Conservation (phyloP, 2,113 vertebrate genomes). For the Ia io region DNA sequence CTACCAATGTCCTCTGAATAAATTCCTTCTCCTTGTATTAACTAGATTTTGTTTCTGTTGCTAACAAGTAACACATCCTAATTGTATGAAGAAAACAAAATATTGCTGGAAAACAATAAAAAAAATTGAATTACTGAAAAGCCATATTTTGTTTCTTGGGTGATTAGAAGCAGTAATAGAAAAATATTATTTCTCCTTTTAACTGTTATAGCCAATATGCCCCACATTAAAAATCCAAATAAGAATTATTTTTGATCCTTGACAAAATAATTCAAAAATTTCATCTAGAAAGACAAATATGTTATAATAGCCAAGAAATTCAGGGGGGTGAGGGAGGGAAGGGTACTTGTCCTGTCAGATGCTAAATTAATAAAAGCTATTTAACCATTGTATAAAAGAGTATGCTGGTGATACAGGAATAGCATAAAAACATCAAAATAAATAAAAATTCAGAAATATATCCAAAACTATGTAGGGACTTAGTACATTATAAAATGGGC, state of each 20-base stretch:
- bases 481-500: not conserved
- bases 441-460: not conserved
- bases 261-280: slow-evolving; percentile 28
- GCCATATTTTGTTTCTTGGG: not conserved
- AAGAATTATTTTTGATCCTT: not conserved
- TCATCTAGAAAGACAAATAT: not conserved
- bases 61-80: not conserved
- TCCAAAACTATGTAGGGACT: not conserved
- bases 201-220: not conserved
- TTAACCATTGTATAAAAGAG: not conserved
- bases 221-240: not conserved
- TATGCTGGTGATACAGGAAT: not conserved
- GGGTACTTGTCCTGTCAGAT: not conserved
- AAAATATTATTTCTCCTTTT: slow-evolving; percentile 14
- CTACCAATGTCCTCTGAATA: not conserved
- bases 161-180: not conserved
- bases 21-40: not conserved
- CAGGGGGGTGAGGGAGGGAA: not conserved
- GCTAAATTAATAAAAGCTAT: not conserved
- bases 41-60: not conserved
- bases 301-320: not conserved
- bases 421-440: not conserved
- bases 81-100: not conserved
- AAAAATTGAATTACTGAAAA: not conserved
- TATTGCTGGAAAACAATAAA: not conserved